Base-by-base conservation (phyloP, 2,113 vertebrate species). In the Podarcis cretensis region DNA sequence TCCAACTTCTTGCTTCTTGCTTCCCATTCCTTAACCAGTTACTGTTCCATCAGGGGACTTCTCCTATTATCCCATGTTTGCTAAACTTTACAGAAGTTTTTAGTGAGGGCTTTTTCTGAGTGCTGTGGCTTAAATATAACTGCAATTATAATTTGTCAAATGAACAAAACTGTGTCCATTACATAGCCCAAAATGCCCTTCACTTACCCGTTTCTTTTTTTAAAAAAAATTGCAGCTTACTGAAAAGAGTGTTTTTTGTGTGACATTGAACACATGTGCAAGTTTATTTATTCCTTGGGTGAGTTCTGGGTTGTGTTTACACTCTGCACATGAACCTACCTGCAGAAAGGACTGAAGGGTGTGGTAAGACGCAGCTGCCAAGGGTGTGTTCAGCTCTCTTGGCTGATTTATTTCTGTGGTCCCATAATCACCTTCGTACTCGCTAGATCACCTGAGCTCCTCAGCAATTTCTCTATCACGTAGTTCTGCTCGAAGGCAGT, bases 371-470 rank as follows among this genome's bases (percentile, higher is more conserved):
- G 87, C 75, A 35, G 69, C 16, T 84, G 48, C 90, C 93, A 82
- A 93, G 89, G 80, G 68, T 0, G 25, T 65, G 40, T 93, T 92
- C 86, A 93, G 35, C 86, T 59, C 3, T 87, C 27, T 68, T 14
- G 57, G n/a, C 94, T 94, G 94, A 75, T 59, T 13, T 92, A 86
- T 59, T 93, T 94, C 89, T 88, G 82, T 88, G 78, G 59, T 91
- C 81, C 84, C 30, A 14, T 16, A 6, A 76, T 63, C 25, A n/a
- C 14, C 40, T 63, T 74, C 35, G 25, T 68, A 18, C 30, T 48
- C 91, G 71, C 80, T 83, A 83, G 81, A 91, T 71, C 90, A 94
- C 3, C 69, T 73, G 0, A 0, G 63, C 25, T 8, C 76, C 8
- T 87, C 74, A 37, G 63, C 81, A 85, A 3, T 12, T 27, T 3